Percentiles rank a stretch among this genome's conserved stretches.
Conservation (phyloP, 2,888 invertebrate genomes). For the Miltochrista miniata region DNA sequence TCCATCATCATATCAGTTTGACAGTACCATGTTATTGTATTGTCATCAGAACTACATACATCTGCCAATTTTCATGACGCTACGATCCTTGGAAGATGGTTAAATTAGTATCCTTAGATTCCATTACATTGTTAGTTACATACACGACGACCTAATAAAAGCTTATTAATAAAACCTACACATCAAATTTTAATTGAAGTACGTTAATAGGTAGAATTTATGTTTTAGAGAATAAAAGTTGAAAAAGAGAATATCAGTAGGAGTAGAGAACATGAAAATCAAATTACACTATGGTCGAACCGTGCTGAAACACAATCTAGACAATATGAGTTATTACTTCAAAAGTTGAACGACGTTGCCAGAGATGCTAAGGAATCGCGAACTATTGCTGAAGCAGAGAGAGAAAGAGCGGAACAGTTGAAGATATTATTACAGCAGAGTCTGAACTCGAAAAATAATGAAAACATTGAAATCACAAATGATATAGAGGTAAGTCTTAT, state of each 20-base stretch:
- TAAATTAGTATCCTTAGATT: no score
- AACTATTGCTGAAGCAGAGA: conserved; percentile 59
- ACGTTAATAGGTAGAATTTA: background rate
- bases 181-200: no score
- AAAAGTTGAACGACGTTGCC: conserved; percentile 65
- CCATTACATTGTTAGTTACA: no score
- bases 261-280: conserved; percentile 59
- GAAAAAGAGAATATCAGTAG: conserved; percentile 52
- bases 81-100: no score
- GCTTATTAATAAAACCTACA: no score
- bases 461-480: conserved; percentile 25
- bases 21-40: no score
- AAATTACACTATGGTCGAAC: conserved; percentile 63
- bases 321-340: conserved; percentile 65
- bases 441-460: conserved; percentile 32
- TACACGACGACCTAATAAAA: no score
- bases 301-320: conserved; percentile 65
- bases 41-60: no score
- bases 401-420: conserved; percentile 54
- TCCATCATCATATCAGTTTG: no score
- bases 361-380: conserved; percentile 64
- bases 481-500: conserved; percentile 16
- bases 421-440: conserved; percentile 57
- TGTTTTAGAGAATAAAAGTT: conserved; percentile 52
- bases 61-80: no score